Conservation (phyloP, 1,140 invertebrate genomes). For the Sitophilus oryzae region DNA sequence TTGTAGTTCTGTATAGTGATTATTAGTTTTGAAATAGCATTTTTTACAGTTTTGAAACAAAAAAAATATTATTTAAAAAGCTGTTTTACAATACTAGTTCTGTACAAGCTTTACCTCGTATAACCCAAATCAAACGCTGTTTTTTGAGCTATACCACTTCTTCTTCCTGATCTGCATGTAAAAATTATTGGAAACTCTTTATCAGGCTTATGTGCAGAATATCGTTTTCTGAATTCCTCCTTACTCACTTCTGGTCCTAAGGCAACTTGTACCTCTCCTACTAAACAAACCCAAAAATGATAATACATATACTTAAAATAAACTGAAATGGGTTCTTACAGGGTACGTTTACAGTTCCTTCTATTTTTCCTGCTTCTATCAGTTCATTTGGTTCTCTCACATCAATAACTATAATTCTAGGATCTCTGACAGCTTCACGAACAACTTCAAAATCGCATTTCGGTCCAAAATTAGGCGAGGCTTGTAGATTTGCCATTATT, state of each 20-base stretch:
- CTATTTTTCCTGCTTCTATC: conserved; percentile 4
- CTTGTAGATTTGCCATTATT: too few relatives aligned
- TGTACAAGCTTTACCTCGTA: conserved; percentile 15
- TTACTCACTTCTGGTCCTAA: conserved; percentile 1
- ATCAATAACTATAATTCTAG: conserved; percentile 8
- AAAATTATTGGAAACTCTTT: conserved; percentile 10
- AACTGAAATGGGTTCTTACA: conserved; percentile 1
- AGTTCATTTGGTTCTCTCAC: conserved; percentile 12
- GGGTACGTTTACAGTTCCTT: conserved; percentile 17
- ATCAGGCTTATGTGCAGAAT: conserved; percentile 3
- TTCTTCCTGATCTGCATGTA: conserved; percentile 14
- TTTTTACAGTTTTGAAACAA: too few relatives aligned
- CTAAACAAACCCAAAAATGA: background rate
- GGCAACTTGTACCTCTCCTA: background rate
- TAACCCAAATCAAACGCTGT: conserved; percentile 12
- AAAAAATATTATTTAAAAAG: too few relatives aligned
- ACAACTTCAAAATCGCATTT: conserved; percentile 18
- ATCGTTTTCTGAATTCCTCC: conserved; percentile 1
- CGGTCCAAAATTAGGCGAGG: too few relatives aligned
- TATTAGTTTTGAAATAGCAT: too few relatives aligned
- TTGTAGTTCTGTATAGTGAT: too few relatives aligned
- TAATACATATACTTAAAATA: background rate
- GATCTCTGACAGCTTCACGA: conserved; percentile 15
- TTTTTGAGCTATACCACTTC: conserved; percentile 14
- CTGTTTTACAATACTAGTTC: too few relatives aligned